Conservation (phyloP, 2,113 vertebrate genomes). For the Callocephalon fimbriatum region DNA sequence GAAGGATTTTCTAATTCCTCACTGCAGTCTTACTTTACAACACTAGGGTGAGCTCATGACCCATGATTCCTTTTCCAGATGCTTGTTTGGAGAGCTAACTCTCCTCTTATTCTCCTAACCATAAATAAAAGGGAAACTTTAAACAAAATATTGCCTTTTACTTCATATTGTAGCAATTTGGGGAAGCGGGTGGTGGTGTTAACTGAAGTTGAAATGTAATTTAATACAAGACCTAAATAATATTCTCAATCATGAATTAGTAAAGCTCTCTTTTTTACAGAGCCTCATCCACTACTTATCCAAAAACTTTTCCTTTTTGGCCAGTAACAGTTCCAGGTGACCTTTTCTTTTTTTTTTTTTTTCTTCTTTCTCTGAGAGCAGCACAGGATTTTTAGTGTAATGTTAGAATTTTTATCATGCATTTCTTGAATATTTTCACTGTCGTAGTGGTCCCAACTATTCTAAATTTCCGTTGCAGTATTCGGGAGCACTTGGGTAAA, state of each 20-base stretch:
- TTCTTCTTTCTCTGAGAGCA: not conserved
- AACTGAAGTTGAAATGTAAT: not conserved
- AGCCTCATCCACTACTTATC: not conserved
- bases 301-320: not conserved
- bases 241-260: not conserved
- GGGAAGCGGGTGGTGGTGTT: not conserved
- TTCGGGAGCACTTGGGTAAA: constrained; percentile 32
- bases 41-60: constrained; percentile 54
- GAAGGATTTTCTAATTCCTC: not conserved
- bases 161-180: not conserved
- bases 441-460: not conserved
- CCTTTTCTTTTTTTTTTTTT: not conserved
- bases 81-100: not conserved
- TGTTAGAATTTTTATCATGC: not conserved
- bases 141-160: not conserved
- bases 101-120: not conserved
- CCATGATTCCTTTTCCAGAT: not conserved
- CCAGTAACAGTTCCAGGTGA: not conserved
- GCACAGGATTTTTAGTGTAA: not conserved
- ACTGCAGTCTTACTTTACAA: not conserved
- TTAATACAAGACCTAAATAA: not conserved
- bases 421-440: constrained; percentile 52
- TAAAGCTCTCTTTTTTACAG: not conserved
- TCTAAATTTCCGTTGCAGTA: constrained; percentile 39
- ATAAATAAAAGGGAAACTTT: not conserved